Base-by-base conservation (phyloP, 35 echinoderm and acorn worm species). In the Stichopus chloronotus region DNA sequence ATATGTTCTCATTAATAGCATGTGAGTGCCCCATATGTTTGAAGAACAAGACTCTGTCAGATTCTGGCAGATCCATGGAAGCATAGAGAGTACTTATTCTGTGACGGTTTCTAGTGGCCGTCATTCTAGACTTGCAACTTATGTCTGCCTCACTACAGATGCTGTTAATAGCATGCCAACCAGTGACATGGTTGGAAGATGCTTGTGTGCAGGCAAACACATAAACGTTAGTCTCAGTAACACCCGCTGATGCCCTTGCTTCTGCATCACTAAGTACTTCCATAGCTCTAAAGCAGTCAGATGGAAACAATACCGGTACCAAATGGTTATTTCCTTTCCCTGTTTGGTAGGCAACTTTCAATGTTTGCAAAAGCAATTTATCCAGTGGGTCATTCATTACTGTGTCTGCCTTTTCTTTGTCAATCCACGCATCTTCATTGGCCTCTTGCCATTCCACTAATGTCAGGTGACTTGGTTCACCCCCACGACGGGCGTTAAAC, bases 401-500 rank as follows among this genome's bases (percentile, higher is more conserved):
- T 55, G 80, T 3, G 4, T 55, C 54, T 57, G 53, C 54, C 53
- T 84, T 84, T 2, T 57, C 3, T 14, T 84, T 84, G 13, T 84
- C 81, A 2, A 84, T 57, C 81, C 81, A 84, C 2, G 53, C 81
- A 84, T 57, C 43, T 16, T 11, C 6, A 57, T 52, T 57, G 13
- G 81, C 81, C 81, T 84, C 22, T 57, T 9, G 4, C 81, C 81
- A 84, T 52, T 84, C 81, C 6, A 57, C 53, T n/a, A 84, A 53
- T 2, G 78, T 30, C 30, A 93, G 52, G 5, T 63, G 79, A 85
- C 80, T 86, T 13, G 92, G 92, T 21, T 93, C 81, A 13, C 94
- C 96, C 4, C 94, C 96, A 43, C 91, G 19, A n/a, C 96, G 83
- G 0, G 92, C 93, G 91, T 97, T 97, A 54, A 91, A 97, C 4